A percentile compares a stretch with the other conserved stretches of the same genome.
phyloP scores from a whole-genome alignment of 2,888 invertebrate species.

The Drosophila dives region DNA sequence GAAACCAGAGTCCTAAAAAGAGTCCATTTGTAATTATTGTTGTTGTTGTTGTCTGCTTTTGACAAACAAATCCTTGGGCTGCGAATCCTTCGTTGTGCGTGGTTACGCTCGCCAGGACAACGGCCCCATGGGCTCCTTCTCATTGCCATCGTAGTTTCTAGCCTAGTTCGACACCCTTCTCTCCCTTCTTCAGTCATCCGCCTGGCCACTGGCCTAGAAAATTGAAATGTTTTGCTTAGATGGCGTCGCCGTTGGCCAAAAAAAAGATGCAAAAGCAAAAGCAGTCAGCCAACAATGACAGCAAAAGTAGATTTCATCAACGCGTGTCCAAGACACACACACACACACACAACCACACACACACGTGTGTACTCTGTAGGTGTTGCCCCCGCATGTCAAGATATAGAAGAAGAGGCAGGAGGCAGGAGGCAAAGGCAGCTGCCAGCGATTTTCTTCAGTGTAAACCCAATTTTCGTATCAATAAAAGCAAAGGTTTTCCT shows the following conservation, averaged over 20 bases:
- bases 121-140: slow-evolving; percentile 51
- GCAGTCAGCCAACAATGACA: background rate
- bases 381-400: slow-evolving; percentile 61
- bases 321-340: slow-evolving; percentile 45
- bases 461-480: slow-evolving; percentile 78
- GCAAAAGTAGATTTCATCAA: slow-evolving; percentile 50
- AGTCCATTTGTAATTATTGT: slow-evolving; percentile 43
- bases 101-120: slow-evolving; percentile 79
- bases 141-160: slow-evolving; percentile 34
- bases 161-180: slow-evolving; percentile 41
- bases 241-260: slow-evolving; percentile 42
- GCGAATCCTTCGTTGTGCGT: slow-evolving; percentile 74
- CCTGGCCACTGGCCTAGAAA: slow-evolving; percentile 77
- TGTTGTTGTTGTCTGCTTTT: slow-evolving; percentile 70
- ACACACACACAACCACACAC: slow-evolving; percentile 19
- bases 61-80: slow-evolving; percentile 80
- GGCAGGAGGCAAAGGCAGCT: slow-evolving; percentile 51
- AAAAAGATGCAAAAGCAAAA: slow-evolving; percentile 41
- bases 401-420: slow-evolving; percentile 1
- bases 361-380: slow-evolving; percentile 70
- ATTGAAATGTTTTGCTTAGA: slow-evolving; percentile 75
- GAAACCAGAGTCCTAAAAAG: slow-evolving; percentile 29
- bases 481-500: slow-evolving; percentile 70
- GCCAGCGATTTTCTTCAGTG: slow-evolving; percentile 68
- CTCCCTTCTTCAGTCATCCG: background rate